phyloP scores from a whole-genome alignment of 2,888 invertebrate species.

The Microchrysa polita region DNA sequence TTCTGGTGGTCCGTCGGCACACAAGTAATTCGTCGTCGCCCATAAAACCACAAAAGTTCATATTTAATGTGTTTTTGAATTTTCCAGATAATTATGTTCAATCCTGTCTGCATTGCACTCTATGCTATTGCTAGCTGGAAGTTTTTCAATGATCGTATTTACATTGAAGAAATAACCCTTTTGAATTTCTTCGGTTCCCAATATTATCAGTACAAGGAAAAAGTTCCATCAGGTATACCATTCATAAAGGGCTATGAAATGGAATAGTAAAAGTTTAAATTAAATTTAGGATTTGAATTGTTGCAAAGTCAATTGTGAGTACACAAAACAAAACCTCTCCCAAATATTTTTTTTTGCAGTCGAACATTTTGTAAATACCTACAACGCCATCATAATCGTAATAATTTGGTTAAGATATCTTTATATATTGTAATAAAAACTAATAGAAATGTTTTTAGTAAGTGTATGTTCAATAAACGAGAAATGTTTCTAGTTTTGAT shows the following conservation, averaged over 20 bases:
- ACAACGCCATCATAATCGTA: too few species aligned
- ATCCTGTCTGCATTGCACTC: slow-evolving; percentile 85
- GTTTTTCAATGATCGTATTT: slow-evolving; percentile 89
- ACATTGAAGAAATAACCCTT: slow-evolving; percentile 88
- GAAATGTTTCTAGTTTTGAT: too few species aligned
- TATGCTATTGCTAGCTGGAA: slow-evolving; percentile 88
- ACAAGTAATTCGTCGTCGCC: too few species aligned
- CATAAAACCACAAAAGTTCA: not conserved
- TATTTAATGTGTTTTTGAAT: slow-evolving; percentile 51
- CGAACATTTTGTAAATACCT: too few species aligned
- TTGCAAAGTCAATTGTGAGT: too few species aligned
- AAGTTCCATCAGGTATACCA: slow-evolving; percentile 87
- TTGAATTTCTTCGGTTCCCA: slow-evolving; percentile 91
- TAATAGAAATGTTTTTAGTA: too few species aligned
- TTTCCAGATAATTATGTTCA: slow-evolving; percentile 80
- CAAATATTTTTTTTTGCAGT: too few species aligned
- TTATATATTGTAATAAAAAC: too few species aligned
- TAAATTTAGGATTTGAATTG: too few species aligned
- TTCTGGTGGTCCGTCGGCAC: slow-evolving; percentile 99
- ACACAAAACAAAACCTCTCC: too few species aligned
- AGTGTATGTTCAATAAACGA: too few species aligned
- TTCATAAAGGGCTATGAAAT: slow-evolving; percentile 81
- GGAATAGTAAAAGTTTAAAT: slow-evolving; percentile 52
- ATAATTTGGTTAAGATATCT: too few species aligned
- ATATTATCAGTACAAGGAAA: slow-evolving; percentile 85